These are phyloP conservation scores for Mionectes macconnelli DNA, from an alignment of 2,113 vertebrate species.

Conservation along the genomic window DNA sequence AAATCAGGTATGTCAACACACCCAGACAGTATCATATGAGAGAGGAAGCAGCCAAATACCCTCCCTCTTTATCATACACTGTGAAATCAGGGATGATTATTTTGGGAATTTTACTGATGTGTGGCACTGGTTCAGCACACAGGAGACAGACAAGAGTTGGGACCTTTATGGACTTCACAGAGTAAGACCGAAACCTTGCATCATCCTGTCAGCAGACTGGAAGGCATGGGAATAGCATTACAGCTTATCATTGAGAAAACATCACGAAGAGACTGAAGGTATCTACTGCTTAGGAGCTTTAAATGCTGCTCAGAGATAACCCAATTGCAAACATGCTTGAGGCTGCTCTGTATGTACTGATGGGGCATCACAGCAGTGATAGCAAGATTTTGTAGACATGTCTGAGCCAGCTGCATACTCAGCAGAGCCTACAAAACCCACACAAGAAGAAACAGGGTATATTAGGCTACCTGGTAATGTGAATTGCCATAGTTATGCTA, in stretches of 20 bases:
- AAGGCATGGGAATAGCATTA: background rate
- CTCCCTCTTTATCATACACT: background rate
- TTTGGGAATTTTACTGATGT: background rate
- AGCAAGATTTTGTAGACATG: background rate
- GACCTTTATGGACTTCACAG: background rate
- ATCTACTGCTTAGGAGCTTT: background rate
- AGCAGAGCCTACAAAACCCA: background rate
- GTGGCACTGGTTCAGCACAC: background rate
- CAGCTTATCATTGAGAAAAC: background rate
- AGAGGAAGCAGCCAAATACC: constrained; percentile 1
- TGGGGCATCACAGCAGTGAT: background rate
- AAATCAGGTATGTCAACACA: constrained; percentile 20
- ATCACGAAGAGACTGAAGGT: background rate
- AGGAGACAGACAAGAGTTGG: background rate
- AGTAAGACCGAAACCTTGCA: background rate
- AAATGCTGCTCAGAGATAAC: background rate
- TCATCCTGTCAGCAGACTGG: background rate
- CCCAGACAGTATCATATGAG: background rate
- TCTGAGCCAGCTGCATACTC: background rate
- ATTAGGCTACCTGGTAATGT: background rate
- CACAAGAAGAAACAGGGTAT: background rate
- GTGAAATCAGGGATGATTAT: background rate
- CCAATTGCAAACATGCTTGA: background rate
- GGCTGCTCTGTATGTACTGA: background rate
- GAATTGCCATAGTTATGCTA: background rate